Percentiles rank a stretch among this genome's conserved stretches.
Evolutionary conservation across 2,888 invertebrate species (phyloP).

Genomic region (Drosophila diplacantha): DNA sequence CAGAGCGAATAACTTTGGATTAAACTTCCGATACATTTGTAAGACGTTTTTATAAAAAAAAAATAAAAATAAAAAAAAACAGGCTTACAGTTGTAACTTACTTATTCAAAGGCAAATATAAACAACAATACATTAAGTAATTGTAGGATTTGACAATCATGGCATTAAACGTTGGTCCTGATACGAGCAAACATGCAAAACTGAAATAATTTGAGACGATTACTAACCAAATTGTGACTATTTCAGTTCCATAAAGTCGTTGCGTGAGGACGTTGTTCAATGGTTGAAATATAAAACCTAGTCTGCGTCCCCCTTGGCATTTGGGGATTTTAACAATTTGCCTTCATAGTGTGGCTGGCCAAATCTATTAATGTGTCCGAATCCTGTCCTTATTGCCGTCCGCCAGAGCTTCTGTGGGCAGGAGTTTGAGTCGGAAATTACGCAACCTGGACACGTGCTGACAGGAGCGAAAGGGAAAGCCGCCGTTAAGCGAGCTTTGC

Average conservation of each 20-base stretch:
- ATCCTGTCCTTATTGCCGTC: background rate
- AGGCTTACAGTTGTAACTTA: background rate
- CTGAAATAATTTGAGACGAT: background rate
- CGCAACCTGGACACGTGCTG: slow-evolving; percentile 53
- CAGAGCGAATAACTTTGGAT: background rate
- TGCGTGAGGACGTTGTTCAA: background rate
- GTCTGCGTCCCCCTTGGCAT: background rate
- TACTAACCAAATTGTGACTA: background rate
- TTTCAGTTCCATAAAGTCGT: background rate
- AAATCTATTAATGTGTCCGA: slow-evolving; percentile 35
- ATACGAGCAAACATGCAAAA: background rate
- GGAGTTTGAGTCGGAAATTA: slow-evolving; percentile 36
- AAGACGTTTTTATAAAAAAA: background rate
- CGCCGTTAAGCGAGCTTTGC: slow-evolving; percentile 49
- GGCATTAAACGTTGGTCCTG: background rate
- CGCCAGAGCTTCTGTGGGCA: background rate
- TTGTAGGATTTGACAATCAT: background rate
- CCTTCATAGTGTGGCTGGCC: slow-evolving; percentile 29
- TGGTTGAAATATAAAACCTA: background rate
- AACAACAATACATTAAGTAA: background rate
- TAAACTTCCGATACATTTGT: background rate
- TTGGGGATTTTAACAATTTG: slow-evolving; percentile 26
- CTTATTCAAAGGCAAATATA: background rate
- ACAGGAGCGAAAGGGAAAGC: slow-evolving; percentile 29
- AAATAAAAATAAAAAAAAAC: background rate